Conservation (phyloP, 2,888 invertebrate species). For the Philonicus albiceps region DNA sequence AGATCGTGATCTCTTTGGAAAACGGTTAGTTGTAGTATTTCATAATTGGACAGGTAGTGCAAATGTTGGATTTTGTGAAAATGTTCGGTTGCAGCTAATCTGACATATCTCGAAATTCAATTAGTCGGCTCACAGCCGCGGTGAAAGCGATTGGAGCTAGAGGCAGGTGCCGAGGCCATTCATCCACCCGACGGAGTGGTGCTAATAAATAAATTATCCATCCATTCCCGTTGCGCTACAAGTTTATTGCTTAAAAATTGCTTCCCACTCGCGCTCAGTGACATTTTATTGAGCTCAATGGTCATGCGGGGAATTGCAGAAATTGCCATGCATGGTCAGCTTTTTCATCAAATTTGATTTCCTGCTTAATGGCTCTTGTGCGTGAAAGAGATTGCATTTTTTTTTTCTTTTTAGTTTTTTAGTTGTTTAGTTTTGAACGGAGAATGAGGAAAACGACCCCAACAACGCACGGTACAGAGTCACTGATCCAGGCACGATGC, state of each 20-base stretch:
- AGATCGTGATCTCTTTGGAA: not conserved
- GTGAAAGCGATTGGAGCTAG: not conserved
- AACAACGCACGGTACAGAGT: not conserved
- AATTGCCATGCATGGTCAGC: slow-evolving; percentile 6
- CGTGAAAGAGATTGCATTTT: not conserved
- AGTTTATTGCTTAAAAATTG: slow-evolving; percentile 6
- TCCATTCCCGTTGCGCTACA: not conserved
- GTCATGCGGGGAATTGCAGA: slow-evolving; percentile 11
- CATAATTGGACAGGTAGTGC: not conserved
- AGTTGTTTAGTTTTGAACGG: not conserved
- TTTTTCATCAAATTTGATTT: slow-evolving; percentile 24
- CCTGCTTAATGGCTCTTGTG: slow-evolving; percentile 1
- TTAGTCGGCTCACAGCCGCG: not conserved
- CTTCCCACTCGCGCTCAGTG: not conserved
- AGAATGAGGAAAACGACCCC: slow-evolving; percentile 16
- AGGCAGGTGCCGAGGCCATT: not conserved
- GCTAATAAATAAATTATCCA: not conserved
- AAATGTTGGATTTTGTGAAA: not conserved
- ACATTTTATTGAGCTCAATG: not conserved
- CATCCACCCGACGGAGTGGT: not conserved
- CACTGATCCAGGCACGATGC: not conserved
- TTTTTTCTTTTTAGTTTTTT: not conserved
- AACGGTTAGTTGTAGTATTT: not conserved
- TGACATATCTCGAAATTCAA: slow-evolving; percentile 10
- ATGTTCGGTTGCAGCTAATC: not conserved